Evolutionary conservation across 2,888 invertebrate species (phyloP), one percentile per base, ranked within the genome.

Genomic region (Notodonta dromedarius): DNA sequence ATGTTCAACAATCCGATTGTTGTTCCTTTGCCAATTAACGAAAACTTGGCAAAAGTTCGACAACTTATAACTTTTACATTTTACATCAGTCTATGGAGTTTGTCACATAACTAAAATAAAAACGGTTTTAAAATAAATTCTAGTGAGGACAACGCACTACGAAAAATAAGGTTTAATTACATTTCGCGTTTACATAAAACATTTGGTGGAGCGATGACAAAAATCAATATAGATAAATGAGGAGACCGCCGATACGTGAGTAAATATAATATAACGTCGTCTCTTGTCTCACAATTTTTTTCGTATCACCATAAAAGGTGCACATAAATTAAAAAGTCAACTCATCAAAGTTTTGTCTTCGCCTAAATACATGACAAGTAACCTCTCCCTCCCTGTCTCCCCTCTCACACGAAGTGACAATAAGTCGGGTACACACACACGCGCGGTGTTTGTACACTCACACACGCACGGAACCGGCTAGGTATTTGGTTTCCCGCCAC

Each of bases 401-500:
- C 90, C 91, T 86, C 91, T 87, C 87, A 87, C 81, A 87, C 89
- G 85, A 86, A 90, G 91, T 93, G 93, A 91, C 92, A 93, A 92
- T 91, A 92, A 90, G 88, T 88, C 89, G 83, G 83, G 80, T 79
- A 87, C 89, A 78, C 89, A 90, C 89, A 90, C 87, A 68, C 13
- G 52, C 8, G 67, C 73, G 76, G 79, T 91, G 91, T 92, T 91
- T 91, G 90, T 84, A 79, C 87, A 91, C 92, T 69, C 92, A 87
- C 89, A 93, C 91, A 86, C 51, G 62, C 74, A 76, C 59, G 70
- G 70, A 85, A 85, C 89, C 89, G 88, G 91, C 90, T 88, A 87
- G 91, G 92, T 91, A 91, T 92, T 92, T 91, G 89, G 91, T 93
- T 93, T 93, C 93, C 93, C 93, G 93, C 91, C 93, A 90, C 90